Percentiles rank a stretch among this genome's conserved stretches.
Evolutionary conservation across 2,888 invertebrate species (phyloP).

Genomic region (Drosophila acutilabella): DNA sequence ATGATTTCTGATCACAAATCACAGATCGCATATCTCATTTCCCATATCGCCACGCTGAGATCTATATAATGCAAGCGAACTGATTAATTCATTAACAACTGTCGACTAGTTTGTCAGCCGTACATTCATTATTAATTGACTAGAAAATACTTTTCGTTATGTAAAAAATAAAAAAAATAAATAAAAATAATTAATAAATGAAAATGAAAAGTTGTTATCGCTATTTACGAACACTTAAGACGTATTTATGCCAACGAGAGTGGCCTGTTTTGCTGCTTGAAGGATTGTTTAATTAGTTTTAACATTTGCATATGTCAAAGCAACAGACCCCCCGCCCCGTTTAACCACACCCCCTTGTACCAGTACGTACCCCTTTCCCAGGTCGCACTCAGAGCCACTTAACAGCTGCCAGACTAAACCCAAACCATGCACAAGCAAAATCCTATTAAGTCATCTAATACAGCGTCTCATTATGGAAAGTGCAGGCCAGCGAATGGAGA

Average conservation of each 20-base stretch:
- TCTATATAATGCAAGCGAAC: conserved; percentile 28
- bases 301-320: conserved; percentile 72
- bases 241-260: conserved; percentile 54
- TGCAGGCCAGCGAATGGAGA: conserved; percentile 13
- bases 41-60: conserved; percentile 22
- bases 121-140: conserved; percentile 66
- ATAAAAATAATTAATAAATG: neutral
- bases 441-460: conserved; percentile 64
- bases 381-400: conserved; percentile 19
- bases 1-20: conserved; percentile 52
- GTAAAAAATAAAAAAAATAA: conserved; percentile 1
- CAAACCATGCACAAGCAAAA: conserved; percentile 29
- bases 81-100: conserved; percentile 73
- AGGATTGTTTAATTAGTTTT: conserved; percentile 66
- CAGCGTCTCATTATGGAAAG: conserved; percentile 34
- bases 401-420: conserved; percentile 29
- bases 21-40: conserved; percentile 23
- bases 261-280: conserved; percentile 35
- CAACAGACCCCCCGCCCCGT: conserved; percentile 45
- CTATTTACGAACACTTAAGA: conserved; percentile 48
- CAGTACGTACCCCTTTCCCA: conserved; percentile 3
- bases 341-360: neutral
- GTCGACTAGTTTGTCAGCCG: conserved; percentile 71
- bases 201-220: conserved; percentile 37
- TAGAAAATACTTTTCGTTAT: conserved; percentile 50